phyloP scores from a whole-genome alignment of 2,113 vertebrate genomes.

The Ochotona princeps region DNA sequence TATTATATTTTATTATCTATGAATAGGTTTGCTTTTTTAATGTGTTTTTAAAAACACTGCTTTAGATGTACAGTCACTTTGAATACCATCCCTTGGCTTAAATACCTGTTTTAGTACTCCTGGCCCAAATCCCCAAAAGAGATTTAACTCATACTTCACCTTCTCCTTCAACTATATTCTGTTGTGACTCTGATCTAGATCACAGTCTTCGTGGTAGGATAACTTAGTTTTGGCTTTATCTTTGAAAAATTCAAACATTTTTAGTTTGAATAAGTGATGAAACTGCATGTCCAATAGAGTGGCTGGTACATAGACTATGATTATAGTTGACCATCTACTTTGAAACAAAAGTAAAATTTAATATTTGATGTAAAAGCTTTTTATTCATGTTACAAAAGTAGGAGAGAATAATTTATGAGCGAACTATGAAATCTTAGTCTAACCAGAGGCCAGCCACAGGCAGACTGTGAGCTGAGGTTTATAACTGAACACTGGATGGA shows the following conservation, averaged over 20 bases:
- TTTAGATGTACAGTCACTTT: background rate
- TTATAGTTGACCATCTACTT: conserved; percentile 34
- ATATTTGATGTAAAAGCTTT: conserved; percentile 48
- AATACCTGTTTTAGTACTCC: background rate
- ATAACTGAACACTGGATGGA: background rate
- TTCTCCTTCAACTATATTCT: background rate
- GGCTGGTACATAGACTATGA: background rate
- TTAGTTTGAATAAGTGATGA: conserved; percentile 38
- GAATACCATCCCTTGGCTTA: background rate
- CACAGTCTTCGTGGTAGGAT: background rate
- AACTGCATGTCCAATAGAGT: background rate
- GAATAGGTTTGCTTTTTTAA: conserved; percentile 10
- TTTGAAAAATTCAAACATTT: conserved; percentile 32
- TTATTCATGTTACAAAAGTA: conserved; percentile 44
- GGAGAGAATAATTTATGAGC: conserved; percentile 52
- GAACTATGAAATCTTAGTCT: background rate
- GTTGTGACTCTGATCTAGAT: background rate
- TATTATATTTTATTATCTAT: background rate
- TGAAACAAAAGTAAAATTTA: conserved; percentile 57
- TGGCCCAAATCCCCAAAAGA: background rate
- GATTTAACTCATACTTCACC: background rate
- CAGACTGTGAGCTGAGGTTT: background rate
- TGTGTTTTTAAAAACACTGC: background rate
- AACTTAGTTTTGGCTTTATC: conserved; percentile 25
- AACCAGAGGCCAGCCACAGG: background rate